These are phyloP conservation scores for Nasua narica DNA, from an alignment of 2,797 vertebrate species.

Conservation along the genomic window DNA sequence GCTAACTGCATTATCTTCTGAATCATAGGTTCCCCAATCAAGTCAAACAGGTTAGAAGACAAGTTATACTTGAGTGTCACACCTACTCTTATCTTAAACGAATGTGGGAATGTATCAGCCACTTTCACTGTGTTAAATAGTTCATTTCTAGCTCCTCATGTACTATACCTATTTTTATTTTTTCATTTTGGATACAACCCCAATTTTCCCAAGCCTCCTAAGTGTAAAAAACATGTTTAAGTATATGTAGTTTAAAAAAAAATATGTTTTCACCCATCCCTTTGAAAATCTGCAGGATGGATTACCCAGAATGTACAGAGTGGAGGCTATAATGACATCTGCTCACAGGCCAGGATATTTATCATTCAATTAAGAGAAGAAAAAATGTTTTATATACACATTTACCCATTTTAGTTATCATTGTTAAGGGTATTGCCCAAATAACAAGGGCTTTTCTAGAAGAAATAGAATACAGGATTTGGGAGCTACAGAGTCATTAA, in stretches of 20 bases:
- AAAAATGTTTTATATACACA: background rate
- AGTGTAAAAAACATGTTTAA: background rate
- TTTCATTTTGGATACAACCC: background rate
- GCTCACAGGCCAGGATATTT: background rate
- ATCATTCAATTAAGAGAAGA: background rate
- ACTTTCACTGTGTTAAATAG: conserved; percentile 50
- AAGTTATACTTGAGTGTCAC: conserved; percentile 55
- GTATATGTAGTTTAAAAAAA: background rate
- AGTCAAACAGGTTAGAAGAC: conserved; percentile 75
- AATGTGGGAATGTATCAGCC: conserved; percentile 59
- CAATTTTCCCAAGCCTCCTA: background rate
- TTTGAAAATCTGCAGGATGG: background rate
- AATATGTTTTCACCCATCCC: background rate
- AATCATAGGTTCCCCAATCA: conserved; percentile 72
- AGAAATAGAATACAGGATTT: background rate
- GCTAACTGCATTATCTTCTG: conserved; percentile 59
- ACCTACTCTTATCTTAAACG: conserved; percentile 60
- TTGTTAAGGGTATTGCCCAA: background rate
- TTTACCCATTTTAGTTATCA: background rate
- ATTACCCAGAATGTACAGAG: background rate
- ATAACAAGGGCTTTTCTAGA: background rate
- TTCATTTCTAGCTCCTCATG: background rate
- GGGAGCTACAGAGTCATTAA: background rate
- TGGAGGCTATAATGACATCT: background rate
- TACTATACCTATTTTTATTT: conserved; percentile 8